phyloP scores from a whole-genome alignment of 2,888 invertebrate genomes.

The Euzophera pinguis region DNA sequence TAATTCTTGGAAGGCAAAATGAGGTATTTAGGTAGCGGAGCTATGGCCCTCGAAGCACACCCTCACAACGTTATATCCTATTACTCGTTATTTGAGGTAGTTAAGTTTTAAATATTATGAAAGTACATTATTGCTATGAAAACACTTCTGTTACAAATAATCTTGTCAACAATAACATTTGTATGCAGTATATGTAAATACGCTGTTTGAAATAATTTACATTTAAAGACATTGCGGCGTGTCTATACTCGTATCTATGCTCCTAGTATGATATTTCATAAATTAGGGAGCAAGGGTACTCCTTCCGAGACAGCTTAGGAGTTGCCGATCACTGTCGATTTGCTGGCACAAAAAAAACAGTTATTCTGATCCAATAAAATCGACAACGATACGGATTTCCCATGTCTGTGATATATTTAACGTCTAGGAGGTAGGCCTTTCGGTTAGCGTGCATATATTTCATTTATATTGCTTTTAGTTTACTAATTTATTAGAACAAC shows the following conservation, averaged over 20 bases:
- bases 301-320: not conserved
- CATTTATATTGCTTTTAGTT: conserved; percentile 21
- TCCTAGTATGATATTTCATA: not conserved
- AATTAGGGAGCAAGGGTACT: not conserved
- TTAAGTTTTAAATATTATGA: conserved; percentile 65
- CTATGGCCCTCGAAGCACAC: conserved; percentile 30
- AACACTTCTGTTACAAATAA: conserved; percentile 59
- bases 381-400: not conserved
- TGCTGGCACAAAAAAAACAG: not conserved
- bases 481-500: conserved; percentile 25
- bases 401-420: conserved; percentile 10
- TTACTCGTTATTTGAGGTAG: conserved; percentile 75
- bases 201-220: not conserved
- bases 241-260: conserved; percentile 19
- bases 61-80: conserved; percentile 51
- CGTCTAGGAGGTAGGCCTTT: conserved; percentile 51
- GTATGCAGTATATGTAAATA: conserved; percentile 46
- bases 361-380: too few relatives aligned
- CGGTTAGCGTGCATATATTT: conserved; percentile 35
- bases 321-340: not conserved
- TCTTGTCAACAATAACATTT: conserved; percentile 61
- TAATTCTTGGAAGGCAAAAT: conserved; percentile 50
- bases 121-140: conserved; percentile 64
- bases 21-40: conserved; percentile 40
- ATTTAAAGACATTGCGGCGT: conserved; percentile 11